phyloP scores from a whole-genome alignment of 2,888 invertebrate species.

The Boloria selene region DNA sequence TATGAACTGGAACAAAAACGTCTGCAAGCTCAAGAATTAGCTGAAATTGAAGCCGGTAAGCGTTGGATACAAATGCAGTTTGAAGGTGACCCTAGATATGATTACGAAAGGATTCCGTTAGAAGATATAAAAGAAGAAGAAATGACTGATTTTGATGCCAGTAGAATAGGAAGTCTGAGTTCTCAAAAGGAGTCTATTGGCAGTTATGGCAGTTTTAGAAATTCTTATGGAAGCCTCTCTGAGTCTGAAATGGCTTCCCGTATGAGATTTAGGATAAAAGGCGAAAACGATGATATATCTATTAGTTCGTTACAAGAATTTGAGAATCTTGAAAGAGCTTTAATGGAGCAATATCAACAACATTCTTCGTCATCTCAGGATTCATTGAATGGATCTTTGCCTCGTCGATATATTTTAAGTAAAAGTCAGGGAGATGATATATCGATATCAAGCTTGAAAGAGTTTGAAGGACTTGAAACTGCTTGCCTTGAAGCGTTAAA shows the following conservation, averaged over 20 bases:
- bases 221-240: conserved; percentile 95
- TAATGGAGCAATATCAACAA: conserved; percentile 89
- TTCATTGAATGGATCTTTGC: conserved; percentile 91
- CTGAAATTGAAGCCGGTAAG: conserved; percentile 87
- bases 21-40: conserved; percentile 74
- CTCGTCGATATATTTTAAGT: conserved; percentile 86
- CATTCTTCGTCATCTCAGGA: conserved; percentile 92
- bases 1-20: conserved; percentile 87
- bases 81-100: conserved; percentile 89
- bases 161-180: conserved; percentile 88
- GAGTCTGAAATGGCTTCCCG: conserved; percentile 93
- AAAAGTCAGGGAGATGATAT: conserved; percentile 92
- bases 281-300: conserved; percentile 96
- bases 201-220: conserved; percentile 90
- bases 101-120: conserved; percentile 90
- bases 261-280: conserved; percentile 90
- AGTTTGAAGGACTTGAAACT: conserved; percentile 95
- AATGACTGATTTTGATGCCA: conserved; percentile 91
- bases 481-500: conserved; percentile 92
- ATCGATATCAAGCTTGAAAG: conserved; percentile 92
- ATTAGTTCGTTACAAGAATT: conserved; percentile 97
- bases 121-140: conserved; percentile 97
- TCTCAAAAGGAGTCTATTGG: conserved; percentile 91
- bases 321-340: conserved; percentile 93
- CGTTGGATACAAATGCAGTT: conserved; percentile 96